Percentiles rank a stretch among this genome's conserved stretches.
Conservation (phyloP, 2,113 vertebrate genomes). For the Cyanistes caeruleus region DNA sequence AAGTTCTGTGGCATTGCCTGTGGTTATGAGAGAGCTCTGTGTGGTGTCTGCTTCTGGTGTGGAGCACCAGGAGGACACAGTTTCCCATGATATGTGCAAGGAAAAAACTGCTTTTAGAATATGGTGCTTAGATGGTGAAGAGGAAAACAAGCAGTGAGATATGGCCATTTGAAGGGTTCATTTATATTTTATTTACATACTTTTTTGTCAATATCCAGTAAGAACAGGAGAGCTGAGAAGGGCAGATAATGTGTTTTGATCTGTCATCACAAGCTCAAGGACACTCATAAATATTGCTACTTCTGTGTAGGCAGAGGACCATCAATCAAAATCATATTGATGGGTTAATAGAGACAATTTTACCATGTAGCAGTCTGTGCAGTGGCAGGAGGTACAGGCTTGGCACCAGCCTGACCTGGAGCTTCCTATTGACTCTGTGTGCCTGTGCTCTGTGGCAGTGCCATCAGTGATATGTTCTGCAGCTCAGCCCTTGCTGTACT, state of each 20-base stretch:
- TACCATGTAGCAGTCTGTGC: not conserved
- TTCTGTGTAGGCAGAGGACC: not conserved
- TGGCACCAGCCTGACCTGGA: not conserved
- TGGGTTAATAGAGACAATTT: not conserved
- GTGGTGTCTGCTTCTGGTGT: not conserved
- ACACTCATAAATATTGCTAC: constrained; percentile 4
- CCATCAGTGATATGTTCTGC: not conserved
- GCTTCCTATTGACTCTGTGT: not conserved
- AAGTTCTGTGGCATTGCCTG: not conserved
- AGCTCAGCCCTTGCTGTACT: not conserved
- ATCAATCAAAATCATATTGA: not conserved
- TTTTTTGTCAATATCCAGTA: not conserved
- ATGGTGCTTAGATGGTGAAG: not conserved
- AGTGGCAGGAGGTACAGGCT: not conserved
- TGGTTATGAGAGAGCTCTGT: not conserved
- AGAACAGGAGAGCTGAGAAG: not conserved
- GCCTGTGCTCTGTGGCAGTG: not conserved
- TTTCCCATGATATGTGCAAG: rapidly evolving
- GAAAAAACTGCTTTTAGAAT: not conserved
- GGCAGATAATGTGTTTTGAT: not conserved
- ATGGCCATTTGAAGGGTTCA: not conserved
- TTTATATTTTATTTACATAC: not conserved
- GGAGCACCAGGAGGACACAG: not conserved
- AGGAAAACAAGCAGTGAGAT: not conserved
- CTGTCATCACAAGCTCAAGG: not conserved